phyloP scores from a whole-genome alignment of 2,797 vertebrate species.

The Melanotaenia trifasciata region DNA sequence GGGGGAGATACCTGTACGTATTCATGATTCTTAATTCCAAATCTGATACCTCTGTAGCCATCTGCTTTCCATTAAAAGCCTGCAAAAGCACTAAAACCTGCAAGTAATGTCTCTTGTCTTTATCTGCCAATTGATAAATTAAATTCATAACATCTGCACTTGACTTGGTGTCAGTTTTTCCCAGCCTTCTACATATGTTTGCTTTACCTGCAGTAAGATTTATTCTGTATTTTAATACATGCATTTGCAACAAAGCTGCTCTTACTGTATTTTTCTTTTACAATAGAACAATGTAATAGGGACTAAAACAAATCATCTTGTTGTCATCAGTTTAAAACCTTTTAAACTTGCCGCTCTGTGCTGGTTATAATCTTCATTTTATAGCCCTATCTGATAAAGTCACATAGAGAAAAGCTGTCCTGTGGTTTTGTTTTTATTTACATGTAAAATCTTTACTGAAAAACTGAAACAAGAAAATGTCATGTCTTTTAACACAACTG shows the following conservation, averaged over 20 bases:
- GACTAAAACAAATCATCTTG: not conserved
- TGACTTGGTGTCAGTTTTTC: too few relatives aligned
- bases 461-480: slow-evolving; percentile 6
- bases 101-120: too few relatives aligned
- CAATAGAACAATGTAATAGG: not conserved
- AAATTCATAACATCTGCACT: too few relatives aligned
- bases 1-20: not conserved
- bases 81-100: too few relatives aligned
- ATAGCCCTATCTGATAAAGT: not conserved
- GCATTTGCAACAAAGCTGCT: not conserved
- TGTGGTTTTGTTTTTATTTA: not conserved
- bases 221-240: slow-evolving; percentile 1
- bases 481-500: not conserved
- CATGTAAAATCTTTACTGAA: not conserved
- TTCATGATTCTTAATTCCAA: not conserved
- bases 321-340: not conserved
- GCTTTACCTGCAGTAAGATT: not conserved
- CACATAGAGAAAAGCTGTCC: not conserved
- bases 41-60: too few relatives aligned
- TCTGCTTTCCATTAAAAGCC: too few relatives aligned
- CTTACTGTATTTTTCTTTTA: not conserved
- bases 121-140: too few relatives aligned
- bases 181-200: not conserved
- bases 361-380: not conserved
- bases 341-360: not conserved